Evolutionary conservation across 2,797 vertebrate species (phyloP).

Genomic region (Argya squamiceps): DNA sequence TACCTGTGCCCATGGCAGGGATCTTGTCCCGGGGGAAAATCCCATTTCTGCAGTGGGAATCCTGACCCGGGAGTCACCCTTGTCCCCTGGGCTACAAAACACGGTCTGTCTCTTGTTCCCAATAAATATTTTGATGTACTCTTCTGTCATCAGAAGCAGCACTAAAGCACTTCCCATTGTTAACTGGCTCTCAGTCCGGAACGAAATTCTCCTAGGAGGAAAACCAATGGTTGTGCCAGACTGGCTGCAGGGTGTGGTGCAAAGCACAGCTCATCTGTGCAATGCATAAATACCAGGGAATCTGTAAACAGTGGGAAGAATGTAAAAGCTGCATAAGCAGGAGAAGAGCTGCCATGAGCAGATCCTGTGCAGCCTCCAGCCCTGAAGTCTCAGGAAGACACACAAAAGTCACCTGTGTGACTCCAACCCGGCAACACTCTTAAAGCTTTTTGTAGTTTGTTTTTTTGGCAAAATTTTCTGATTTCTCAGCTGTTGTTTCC

Average conservation of each 20-base stretch:
- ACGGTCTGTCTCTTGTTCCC: accelerated
- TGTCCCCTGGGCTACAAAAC: not conserved
- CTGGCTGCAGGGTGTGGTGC: not conserved
- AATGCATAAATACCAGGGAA: not conserved
- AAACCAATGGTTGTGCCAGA: not conserved
- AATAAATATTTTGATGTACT: not conserved
- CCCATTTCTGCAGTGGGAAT: not conserved
- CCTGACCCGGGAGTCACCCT: not conserved
- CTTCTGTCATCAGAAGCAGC: not conserved
- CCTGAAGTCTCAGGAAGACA: accelerated
- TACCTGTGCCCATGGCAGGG: not conserved
- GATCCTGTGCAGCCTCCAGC: not conserved
- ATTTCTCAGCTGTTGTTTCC: not conserved
- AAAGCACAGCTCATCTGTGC: not conserved
- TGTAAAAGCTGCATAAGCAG: not conserved
- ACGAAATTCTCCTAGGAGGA: not conserved
- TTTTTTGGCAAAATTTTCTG: not conserved
- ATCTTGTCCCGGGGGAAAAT: accelerated
- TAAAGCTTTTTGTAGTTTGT: not conserved
- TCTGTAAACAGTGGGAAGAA: not conserved
- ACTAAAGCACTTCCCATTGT: not conserved
- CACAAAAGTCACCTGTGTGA: not conserved
- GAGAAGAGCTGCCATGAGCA: not conserved
- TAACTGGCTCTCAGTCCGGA: not conserved
- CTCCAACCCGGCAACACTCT: not conserved